Percentiles rank a stretch among this genome's conserved stretches.
phyloP scores from a whole-genome alignment of 2,113 vertebrate species.

The Corythaixoides concolor region DNA sequence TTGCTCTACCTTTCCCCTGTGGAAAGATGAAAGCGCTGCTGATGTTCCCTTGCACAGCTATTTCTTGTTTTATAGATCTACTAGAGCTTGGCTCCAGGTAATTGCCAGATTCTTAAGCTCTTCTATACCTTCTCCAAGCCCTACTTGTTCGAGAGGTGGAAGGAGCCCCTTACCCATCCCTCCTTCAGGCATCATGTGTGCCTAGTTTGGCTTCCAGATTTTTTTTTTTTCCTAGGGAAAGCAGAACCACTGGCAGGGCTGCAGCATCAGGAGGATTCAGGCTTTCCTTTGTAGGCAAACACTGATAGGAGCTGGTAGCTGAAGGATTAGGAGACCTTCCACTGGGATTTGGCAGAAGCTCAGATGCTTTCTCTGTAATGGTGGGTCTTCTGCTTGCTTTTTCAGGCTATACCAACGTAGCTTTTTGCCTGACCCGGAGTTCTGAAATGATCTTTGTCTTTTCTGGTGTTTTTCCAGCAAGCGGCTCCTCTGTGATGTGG shows the following conservation, averaged over 20 bases:
- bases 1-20: not conserved
- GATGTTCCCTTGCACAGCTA: not conserved
- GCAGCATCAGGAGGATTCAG: not conserved
- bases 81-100: not conserved
- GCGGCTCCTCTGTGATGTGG: conserved; percentile 92
- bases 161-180: not conserved
- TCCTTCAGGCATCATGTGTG: not conserved
- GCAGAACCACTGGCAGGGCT: not conserved
- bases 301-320: not conserved
- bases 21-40: not conserved
- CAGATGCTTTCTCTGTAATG: not conserved
- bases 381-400: not conserved
- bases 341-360: not conserved
- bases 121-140: not conserved
- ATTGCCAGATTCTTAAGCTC: not conserved
- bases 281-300: not conserved
- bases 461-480: conserved; percentile 80
- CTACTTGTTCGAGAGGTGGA: not conserved
- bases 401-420: not conserved
- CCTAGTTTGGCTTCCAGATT: not conserved
- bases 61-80: not conserved
- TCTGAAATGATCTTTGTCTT: conserved; percentile 30
- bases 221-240: not conserved
- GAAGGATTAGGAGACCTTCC: not conserved
- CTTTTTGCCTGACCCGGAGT: not conserved